A percentile compares a stretch with the other conserved stretches of the same genome.
These are phyloP conservation scores for Hypsopygia costalis DNA, from an alignment of 2,888 invertebrate genomes.

Conservation along the genomic window DNA sequence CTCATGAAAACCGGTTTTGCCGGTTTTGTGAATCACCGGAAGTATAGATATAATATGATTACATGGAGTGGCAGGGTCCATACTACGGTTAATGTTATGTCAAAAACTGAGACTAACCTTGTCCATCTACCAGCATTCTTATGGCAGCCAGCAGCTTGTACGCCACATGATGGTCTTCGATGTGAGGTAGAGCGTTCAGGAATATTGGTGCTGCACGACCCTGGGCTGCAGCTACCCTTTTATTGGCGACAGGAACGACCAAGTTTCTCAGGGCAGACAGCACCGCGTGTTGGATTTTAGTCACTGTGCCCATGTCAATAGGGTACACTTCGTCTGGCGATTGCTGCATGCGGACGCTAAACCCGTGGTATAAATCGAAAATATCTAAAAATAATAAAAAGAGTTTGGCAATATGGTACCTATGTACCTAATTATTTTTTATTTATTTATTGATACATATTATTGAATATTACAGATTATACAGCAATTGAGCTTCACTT, in stretches of 20 bases:
- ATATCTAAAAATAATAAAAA: constrained; percentile 46
- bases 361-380: constrained; percentile 51
- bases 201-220: constrained; percentile 78
- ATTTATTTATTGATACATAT: no score
- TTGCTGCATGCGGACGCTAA: constrained; percentile 29
- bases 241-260: constrained; percentile 87
- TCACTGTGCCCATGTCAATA: constrained; percentile 33
- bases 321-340: constrained; percentile 29
- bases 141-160: constrained; percentile 93
- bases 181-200: constrained; percentile 84
- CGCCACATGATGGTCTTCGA: constrained; percentile 88
- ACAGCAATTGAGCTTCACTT: no score
- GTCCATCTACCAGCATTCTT: constrained; percentile 92
- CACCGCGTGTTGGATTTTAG: constrained; percentile 84
- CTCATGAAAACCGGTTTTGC: no score
- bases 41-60: no score
- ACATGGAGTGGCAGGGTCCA: no score
- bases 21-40: no score
- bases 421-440: no score
- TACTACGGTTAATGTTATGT: no score
- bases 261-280: constrained; percentile 90
- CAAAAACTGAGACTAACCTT: constrained; percentile 73
- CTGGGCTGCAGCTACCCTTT: constrained; percentile 84
- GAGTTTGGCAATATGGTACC: no score
- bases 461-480: no score